Conservation (phyloP, 2,888 invertebrate genomes). For the Euplagia quadripunctaria region DNA sequence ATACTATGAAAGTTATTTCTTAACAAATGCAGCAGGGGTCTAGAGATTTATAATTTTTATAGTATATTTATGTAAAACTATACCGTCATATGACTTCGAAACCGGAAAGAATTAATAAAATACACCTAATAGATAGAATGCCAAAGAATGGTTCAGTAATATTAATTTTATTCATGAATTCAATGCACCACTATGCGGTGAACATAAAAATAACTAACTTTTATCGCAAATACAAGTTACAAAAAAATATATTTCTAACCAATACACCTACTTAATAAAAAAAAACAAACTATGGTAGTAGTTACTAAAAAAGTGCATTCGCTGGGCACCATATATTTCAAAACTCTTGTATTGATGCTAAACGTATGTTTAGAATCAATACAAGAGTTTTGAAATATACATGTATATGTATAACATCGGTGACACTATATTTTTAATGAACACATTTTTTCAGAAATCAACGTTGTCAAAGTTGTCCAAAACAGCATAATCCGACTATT, state of each 20-base stretch:
- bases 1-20: conserved; percentile 31
- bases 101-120: conserved; percentile 36
- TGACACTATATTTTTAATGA: too few species aligned
- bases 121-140: conserved; percentile 8
- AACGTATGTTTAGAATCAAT: too few species aligned
- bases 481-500: too few species aligned
- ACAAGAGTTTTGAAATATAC: too few species aligned
- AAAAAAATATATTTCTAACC: background rate
- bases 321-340: too few species aligned
- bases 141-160: background rate
- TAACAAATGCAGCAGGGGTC: conserved; percentile 21
- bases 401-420: too few species aligned
- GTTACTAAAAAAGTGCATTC: too few species aligned
- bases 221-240: background rate
- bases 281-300: too few species aligned
- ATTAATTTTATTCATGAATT: conserved; percentile 5
- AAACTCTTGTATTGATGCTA: too few species aligned
- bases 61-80: conserved; percentile 43
- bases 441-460: too few species aligned
- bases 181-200: background rate
- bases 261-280: too few species aligned
- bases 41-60: conserved; percentile 26
- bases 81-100: conserved; percentile 31
- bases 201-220: background rate
- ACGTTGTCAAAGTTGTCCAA: too few species aligned